These are phyloP conservation scores for Anthonomus grandis DNA, from an alignment of 1,140 invertebrate species.

Conservation along the genomic window DNA sequence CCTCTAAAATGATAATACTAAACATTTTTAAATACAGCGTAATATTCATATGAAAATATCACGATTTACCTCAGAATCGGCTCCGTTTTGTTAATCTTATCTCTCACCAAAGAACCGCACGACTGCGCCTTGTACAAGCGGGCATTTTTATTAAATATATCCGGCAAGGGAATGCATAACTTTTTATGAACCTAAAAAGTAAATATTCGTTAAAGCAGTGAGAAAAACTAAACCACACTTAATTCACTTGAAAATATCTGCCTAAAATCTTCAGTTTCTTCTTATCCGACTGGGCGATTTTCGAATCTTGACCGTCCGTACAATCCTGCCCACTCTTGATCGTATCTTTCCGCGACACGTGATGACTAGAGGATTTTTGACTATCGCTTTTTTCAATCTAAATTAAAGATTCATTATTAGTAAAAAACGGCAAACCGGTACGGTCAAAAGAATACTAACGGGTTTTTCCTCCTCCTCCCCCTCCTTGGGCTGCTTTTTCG, in stretches of 20 bases:
- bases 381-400: conserved; percentile 7
- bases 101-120: conserved; percentile 56
- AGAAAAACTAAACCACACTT: background rate
- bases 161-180: conserved; percentile 56
- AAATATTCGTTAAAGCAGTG: background rate
- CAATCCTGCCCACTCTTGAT: conserved; percentile 8
- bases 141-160: conserved; percentile 53
- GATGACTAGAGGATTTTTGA: conserved; percentile 8
- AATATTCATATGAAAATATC: too few species aligned
- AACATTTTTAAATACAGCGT: too few species aligned
- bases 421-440: too few species aligned
- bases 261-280: conserved; percentile 60
- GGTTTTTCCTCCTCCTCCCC: too few species aligned
- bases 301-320: background rate
- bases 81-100: conserved; percentile 47
- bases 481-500: conserved; percentile 17
- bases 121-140: conserved; percentile 58
- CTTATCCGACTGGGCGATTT: conserved; percentile 34
- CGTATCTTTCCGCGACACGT: conserved; percentile 28
- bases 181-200: conserved; percentile 55
- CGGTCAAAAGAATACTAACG: too few species aligned
- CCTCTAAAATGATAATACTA: conserved; percentile 5
- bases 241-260: conserved; percentile 54
- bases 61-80: conserved; percentile 12
- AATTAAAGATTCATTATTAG: background rate